Evolutionary conservation across 1,140 invertebrate genomes (phyloP).

Genomic region (Drosophila parvula): DNA sequence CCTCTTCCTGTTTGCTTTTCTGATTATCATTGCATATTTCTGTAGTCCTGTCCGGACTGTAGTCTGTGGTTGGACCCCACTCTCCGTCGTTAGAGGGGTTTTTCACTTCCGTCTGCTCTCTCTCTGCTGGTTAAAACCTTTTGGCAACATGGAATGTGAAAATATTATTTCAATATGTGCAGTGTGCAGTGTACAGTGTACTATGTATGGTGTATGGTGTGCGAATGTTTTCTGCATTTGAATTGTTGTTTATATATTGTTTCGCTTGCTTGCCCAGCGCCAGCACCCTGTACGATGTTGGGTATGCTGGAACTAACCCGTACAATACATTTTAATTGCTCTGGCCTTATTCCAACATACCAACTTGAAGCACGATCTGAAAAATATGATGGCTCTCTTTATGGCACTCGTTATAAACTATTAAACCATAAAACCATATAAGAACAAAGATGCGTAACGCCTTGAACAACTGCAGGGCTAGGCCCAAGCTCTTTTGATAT

Average conservation of each 20-base stretch:
- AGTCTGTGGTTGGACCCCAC: slow-evolving; percentile 11
- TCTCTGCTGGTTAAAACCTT: slow-evolving; percentile 33
- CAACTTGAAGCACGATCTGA: background rate
- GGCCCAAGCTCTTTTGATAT: no score
- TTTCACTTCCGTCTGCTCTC: slow-evolving; percentile 17
- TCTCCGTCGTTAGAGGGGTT: slow-evolving; percentile 8
- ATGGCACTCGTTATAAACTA: background rate
- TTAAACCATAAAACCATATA: no score
- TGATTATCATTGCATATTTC: slow-evolving; percentile 71
- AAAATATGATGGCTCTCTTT: background rate
- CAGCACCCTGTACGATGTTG: background rate
- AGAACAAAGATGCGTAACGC: no score
- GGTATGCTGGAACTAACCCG: background rate
- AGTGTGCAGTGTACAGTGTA: slow-evolving; percentile 8
- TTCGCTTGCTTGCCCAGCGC: slow-evolving; percentile 19
- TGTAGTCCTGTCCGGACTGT: slow-evolving; percentile 18
- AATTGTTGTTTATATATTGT: slow-evolving; percentile 49
- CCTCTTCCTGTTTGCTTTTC: slow-evolving; percentile 57
- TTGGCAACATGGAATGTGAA: slow-evolving; percentile 53
- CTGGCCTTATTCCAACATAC: no score
- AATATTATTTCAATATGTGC: slow-evolving; percentile 63
- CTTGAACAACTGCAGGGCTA: no score
- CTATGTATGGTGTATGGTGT: background rate
- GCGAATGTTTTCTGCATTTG: slow-evolving; percentile 41
- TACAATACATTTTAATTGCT: background rate